These are phyloP conservation scores for Rhingia rostrata DNA, from an alignment of 2,888 invertebrate species.

Conservation along the genomic window DNA sequence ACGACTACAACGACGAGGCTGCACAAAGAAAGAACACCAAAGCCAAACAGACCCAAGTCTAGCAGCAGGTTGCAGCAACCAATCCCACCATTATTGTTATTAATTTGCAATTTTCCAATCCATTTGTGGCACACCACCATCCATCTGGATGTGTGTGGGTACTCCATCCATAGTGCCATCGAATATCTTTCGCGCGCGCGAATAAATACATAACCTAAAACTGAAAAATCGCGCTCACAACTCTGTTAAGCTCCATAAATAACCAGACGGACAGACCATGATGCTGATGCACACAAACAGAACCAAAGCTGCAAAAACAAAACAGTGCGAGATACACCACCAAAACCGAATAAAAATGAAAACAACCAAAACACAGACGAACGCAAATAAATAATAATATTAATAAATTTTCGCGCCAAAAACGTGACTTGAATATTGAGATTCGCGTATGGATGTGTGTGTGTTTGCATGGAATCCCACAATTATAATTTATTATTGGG, in stretches of 20 bases:
- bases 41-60: slow-evolving; percentile 12
- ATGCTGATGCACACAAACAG: slow-evolving; percentile 45
- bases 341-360: slow-evolving; percentile 10
- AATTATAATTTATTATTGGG: slow-evolving; percentile 73
- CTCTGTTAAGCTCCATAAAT: slow-evolving; percentile 67
- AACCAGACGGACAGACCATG: slow-evolving; percentile 35
- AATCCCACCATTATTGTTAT: slow-evolving; percentile 73
- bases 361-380: slow-evolving; percentile 43
- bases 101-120: slow-evolving; percentile 74
- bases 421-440: slow-evolving; percentile 71
- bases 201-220: slow-evolving; percentile 69
- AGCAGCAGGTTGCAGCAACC: slow-evolving; percentile 71
- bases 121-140: slow-evolving; percentile 71
- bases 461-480: slow-evolving; percentile 49
- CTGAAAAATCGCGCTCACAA: slow-evolving; percentile 58
- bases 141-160: slow-evolving; percentile 53
- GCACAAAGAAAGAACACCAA: slow-evolving; percentile 1
- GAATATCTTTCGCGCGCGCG: slow-evolving; percentile 47
- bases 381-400: slow-evolving; percentile 74
- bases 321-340: slow-evolving; percentile 49
- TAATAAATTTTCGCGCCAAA: slow-evolving; percentile 74
- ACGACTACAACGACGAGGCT: slow-evolving; percentile 16
- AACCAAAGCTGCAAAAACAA: slow-evolving; percentile 64
- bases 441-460: slow-evolving; percentile 35
- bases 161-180: slow-evolving; percentile 12